These are phyloP conservation scores for Dermatemys mawii DNA, from an alignment of 2,113 vertebrate genomes.

Conservation along the genomic window DNA sequence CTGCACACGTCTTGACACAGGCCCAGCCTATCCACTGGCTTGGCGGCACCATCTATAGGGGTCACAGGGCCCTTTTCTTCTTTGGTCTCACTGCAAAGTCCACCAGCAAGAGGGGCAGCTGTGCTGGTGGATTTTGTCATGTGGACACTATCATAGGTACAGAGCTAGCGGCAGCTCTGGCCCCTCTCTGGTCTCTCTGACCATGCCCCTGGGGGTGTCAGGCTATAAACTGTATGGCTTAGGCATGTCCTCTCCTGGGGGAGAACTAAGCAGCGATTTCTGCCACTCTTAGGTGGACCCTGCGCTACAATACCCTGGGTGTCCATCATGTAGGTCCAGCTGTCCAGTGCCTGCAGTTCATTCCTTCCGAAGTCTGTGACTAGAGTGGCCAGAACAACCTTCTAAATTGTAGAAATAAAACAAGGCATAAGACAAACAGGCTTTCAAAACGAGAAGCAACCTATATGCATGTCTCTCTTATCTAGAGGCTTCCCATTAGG, in stretches of 20 bases:
- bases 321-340: not conserved
- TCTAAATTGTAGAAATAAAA: not conserved
- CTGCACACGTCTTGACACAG: not conserved
- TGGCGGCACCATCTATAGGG: not conserved
- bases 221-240: not conserved
- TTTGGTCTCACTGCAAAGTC: not conserved
- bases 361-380: not conserved
- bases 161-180: not conserved
- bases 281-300: not conserved
- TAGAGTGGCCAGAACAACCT: not conserved
- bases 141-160: not conserved
- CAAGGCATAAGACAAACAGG: not conserved
- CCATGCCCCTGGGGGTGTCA: not conserved
- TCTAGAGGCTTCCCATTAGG: not conserved
- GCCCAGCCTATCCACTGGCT: not conserved
- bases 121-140: not conserved
- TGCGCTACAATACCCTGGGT: not conserved
- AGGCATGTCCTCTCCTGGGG: not conserved
- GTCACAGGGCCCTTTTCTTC: not conserved
- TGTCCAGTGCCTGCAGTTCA: not conserved
- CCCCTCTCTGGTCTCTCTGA: not conserved
- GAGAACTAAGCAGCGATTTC: not conserved
- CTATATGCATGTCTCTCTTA: not conserved
- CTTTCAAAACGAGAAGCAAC: not conserved
- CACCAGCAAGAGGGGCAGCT: not conserved